Evolutionary conservation across 1,140 invertebrate species (phyloP), one percentile per base, ranked within the genome.

Genomic region (Atopsyche davidsoni): DNA sequence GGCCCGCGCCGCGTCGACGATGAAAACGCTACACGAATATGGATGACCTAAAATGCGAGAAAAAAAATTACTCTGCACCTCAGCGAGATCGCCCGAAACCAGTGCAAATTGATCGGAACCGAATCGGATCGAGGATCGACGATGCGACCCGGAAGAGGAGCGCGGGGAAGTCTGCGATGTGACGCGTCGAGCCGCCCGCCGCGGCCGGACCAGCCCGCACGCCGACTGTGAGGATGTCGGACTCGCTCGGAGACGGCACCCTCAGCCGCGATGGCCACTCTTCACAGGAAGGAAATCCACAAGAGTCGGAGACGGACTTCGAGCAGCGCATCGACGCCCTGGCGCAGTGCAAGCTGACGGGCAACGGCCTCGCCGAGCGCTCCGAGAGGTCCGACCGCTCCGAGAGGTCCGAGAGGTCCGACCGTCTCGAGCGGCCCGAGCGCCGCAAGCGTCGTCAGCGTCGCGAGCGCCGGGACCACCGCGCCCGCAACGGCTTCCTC

Each of bases 41-140:
- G 69, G 70, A 71, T 73, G 70, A 73, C 70, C 70, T 73, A 72
- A 72, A 73, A 73, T 72, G 66, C 67, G 69, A 72, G 69, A 70
- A 50, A 50, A 50, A 50, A 50, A 50, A 36, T 50, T 28, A 50
- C n/a, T 40, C 47, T 23, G 46, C 39, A 36, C 36, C 49, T n/a
- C n/a, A 34, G 19, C 31, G 49, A 44, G 41, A 41, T 25, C 24
- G 28, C 14, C n/a, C 24, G 39, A 50, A 50, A 50, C 47, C 47
- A 40, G 47, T 28, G 24, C 6, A 28, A 28, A 28, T 28, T 28
- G 24, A 7, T 28, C n/a, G n/a, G n/a, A 28, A 28, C 6, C 6
- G 24, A 7, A 18, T 14, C 35, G 35, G 36, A 18, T 68, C 59
- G 59, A 60, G 63, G 61, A 66, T 70, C 68, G 67, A 69, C 68